phyloP scores from a whole-genome alignment of 2,888 invertebrate genomes.

The Tetheella fluctuosa region DNA sequence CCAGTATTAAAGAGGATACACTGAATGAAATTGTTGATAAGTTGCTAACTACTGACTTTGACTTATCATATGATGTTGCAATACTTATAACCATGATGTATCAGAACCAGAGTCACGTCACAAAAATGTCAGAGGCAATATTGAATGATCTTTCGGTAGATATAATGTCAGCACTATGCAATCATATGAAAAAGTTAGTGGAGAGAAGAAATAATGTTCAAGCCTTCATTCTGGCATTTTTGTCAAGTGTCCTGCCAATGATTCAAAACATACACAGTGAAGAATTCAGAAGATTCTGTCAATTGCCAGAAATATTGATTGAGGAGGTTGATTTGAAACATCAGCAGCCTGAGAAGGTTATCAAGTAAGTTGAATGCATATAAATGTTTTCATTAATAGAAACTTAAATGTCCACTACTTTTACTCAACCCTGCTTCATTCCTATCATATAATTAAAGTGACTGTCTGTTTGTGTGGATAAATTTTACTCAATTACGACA shows the following conservation, averaged over 20 bases:
- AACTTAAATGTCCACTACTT: too few species aligned
- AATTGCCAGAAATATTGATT: slow-evolving; percentile 84
- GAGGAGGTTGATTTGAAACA: slow-evolving; percentile 84
- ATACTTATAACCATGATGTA: slow-evolving; percentile 88
- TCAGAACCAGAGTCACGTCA: slow-evolving; percentile 84
- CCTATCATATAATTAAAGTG: too few species aligned
- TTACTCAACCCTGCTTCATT: too few species aligned
- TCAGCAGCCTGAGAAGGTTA: slow-evolving; percentile 79
- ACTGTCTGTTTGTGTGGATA: too few species aligned
- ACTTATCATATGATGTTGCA: slow-evolving; percentile 83
- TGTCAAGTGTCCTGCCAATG: slow-evolving; percentile 78
- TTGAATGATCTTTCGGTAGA: slow-evolving; percentile 75
- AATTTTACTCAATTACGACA: too few species aligned
- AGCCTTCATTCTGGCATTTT: slow-evolving; percentile 83
- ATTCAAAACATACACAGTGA: slow-evolving; percentile 75
- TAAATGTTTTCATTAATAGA: too few species aligned
- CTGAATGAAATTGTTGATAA: slow-evolving; percentile 84
- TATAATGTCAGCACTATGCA: slow-evolving; percentile 62
- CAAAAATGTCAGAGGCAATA: slow-evolving; percentile 77
- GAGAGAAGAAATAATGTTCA: slow-evolving; percentile 82
- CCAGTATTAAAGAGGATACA: slow-evolving; percentile 85
- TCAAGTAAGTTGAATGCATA: slow-evolving; percentile 86
- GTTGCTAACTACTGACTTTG: slow-evolving; percentile 65
- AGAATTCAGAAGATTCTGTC: slow-evolving; percentile 73
- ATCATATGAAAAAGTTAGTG: slow-evolving; percentile 80